These are phyloP conservation scores for Tretioscincus oriximinensis DNA, from an alignment of 2,113 vertebrate genomes.

Conservation along the genomic window DNA sequence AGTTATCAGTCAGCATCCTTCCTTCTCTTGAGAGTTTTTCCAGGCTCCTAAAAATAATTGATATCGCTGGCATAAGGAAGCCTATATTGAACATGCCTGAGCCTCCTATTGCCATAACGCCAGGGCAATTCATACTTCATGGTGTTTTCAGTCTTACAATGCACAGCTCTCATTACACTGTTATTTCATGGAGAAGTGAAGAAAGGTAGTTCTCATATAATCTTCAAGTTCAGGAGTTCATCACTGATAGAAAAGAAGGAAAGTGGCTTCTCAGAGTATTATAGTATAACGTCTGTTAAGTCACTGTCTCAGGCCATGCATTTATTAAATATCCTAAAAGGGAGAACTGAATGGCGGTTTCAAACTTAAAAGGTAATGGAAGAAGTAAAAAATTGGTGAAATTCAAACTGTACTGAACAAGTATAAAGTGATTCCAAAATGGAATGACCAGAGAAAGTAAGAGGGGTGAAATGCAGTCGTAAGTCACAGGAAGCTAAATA, in stretches of 20 bases:
- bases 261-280: background rate
- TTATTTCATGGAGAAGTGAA: background rate
- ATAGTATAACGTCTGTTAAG: background rate
- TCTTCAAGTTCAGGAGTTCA: constrained; percentile 10
- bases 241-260: background rate
- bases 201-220: background rate
- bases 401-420: background rate
- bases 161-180: background rate
- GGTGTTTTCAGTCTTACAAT: background rate
- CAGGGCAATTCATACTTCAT: background rate
- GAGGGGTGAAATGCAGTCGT: background rate
- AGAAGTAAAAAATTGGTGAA: background rate
- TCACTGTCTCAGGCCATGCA: background rate
- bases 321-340: background rate
- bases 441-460: background rate
- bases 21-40: background rate
- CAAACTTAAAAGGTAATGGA: background rate
- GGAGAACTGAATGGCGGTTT: background rate
- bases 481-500: background rate
- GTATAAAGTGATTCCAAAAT: background rate
- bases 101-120: background rate
- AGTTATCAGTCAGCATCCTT: constrained; percentile 15
- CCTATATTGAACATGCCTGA: background rate
- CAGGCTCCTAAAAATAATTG: constrained; percentile 32
- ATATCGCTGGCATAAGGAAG: constrained; percentile 14